phyloP scores from a whole-genome alignment of 2,797 vertebrate genomes.

The Acanthornis magna region DNA sequence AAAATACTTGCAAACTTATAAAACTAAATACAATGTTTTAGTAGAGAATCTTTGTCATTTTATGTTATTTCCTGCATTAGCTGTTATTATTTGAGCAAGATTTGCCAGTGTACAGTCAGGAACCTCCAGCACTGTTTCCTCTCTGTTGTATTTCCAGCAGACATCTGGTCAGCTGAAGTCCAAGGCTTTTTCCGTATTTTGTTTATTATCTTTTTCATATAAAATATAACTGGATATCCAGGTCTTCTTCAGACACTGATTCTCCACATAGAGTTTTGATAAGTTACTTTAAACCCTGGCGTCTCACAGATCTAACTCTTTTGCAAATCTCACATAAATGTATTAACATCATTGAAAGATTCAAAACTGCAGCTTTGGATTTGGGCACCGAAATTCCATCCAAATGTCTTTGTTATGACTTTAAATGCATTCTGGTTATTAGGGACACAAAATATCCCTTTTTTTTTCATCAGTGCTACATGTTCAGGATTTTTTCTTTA shows the following conservation, averaged over 20 bases:
- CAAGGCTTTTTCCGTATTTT: background rate
- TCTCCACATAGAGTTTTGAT: background rate
- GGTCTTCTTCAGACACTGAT: background rate
- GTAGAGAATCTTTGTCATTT: background rate
- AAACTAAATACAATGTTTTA: background rate
- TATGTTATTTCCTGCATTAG: background rate
- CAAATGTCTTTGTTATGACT: background rate
- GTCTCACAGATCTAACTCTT: background rate
- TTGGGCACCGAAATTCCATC: background rate
- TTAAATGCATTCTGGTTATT: background rate
- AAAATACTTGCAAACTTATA: background rate
- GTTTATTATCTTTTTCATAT: background rate
- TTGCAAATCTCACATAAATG: background rate
- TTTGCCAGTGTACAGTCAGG: background rate
- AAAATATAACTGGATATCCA: background rate
- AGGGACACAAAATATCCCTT: background rate
- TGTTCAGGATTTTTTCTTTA: background rate
- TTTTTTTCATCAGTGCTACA: background rate
- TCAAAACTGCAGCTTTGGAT: background rate
- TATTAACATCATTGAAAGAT: background rate
- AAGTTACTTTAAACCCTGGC: background rate
- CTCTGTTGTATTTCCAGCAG: background rate
- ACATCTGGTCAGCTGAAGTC: background rate
- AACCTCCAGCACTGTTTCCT: background rate
- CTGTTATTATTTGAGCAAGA: background rate